Percentiles rank a stretch among this genome's conserved stretches.
Evolutionary conservation across 2,113 vertebrate genomes (phyloP).

Genomic region (Emydocephalus ijimae): DNA sequence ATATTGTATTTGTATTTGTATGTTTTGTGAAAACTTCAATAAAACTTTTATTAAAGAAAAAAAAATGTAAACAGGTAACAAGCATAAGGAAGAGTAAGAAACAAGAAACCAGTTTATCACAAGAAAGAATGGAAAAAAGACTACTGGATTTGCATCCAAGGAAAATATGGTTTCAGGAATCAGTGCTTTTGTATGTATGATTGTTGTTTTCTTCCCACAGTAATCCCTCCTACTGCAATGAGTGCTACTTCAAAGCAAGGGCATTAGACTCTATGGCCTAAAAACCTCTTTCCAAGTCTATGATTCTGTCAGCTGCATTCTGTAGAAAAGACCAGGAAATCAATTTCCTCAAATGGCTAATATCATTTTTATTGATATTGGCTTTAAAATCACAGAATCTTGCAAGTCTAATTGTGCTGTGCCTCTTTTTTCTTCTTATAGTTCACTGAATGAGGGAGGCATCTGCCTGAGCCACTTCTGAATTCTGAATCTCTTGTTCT

Average conservation of each 20-base stretch:
- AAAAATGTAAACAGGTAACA: not conserved
- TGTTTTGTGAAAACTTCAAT: no score
- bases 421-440: not conserved
- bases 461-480: not conserved
- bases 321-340: not conserved
- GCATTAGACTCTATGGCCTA: not conserved
- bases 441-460: not conserved
- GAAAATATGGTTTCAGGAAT: not conserved
- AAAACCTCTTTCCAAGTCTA: not conserved
- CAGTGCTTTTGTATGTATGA: not conserved
- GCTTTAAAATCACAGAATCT: not conserved
- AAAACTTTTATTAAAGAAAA: no score
- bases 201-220: not conserved
- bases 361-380: not conserved
- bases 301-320: not conserved
- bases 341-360: not conserved
- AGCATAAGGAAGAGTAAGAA: not conserved
- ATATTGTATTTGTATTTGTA: no score
- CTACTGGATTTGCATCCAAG: not conserved
- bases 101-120: not conserved
- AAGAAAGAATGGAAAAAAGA: not conserved
- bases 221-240: not conserved
- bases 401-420: not conserved
- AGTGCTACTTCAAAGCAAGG: not conserved
- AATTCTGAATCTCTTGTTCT: not conserved